A percentile compares a stretch with the other conserved stretches of the same genome.
Evolutionary conservation across 2,888 invertebrate species (phyloP).

Genomic region (Drosophila atripex): DNA sequence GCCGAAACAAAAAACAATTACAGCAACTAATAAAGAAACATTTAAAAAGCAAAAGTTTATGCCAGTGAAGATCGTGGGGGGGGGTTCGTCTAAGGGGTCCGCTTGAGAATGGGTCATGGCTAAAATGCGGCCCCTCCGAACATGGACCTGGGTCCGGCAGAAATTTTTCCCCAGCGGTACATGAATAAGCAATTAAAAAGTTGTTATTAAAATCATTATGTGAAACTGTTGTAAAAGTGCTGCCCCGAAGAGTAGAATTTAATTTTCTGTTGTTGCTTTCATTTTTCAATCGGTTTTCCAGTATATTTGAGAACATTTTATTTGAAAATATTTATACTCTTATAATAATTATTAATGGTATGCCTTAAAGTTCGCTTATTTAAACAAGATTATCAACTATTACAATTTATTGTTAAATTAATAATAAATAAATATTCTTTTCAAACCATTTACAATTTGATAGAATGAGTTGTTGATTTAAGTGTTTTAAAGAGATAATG

Average conservation of each 20-base stretch:
- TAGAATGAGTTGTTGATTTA: slow-evolving; percentile 12
- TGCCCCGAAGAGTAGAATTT: slow-evolving; percentile 14
- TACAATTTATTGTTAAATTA: background rate
- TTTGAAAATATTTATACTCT: background rate
- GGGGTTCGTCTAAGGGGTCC: slow-evolving; percentile 8
- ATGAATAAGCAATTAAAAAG: slow-evolving; percentile 80
- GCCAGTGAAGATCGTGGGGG: slow-evolving; percentile 20
- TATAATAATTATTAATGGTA: background rate
- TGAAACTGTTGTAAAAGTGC: slow-evolving; percentile 64
- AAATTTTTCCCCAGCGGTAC: slow-evolving; percentile 52
- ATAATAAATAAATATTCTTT: background rate
- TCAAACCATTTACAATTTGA: background rate
- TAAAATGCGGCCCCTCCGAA: slow-evolving; percentile 3
- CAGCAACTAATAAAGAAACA: slow-evolving; percentile 80
- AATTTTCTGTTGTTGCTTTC: slow-evolving; percentile 4
- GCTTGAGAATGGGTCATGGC: slow-evolving; percentile 12
- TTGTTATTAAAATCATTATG: slow-evolving; percentile 79
- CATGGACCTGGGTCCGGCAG: slow-evolving; percentile 29
- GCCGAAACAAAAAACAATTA: slow-evolving; percentile 69
- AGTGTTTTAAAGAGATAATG: slow-evolving; percentile 1
- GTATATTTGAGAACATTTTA: background rate
- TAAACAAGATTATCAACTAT: no score
- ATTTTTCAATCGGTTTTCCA: slow-evolving; percentile 24
- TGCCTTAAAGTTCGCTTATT: no score
- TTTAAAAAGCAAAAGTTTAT: slow-evolving; percentile 80